A percentile compares a stretch with the other conserved stretches of the same genome.
These are phyloP conservation scores for Drosophila kokeensis DNA, from an alignment of 2,888 invertebrate genomes.

Conservation along the genomic window DNA sequence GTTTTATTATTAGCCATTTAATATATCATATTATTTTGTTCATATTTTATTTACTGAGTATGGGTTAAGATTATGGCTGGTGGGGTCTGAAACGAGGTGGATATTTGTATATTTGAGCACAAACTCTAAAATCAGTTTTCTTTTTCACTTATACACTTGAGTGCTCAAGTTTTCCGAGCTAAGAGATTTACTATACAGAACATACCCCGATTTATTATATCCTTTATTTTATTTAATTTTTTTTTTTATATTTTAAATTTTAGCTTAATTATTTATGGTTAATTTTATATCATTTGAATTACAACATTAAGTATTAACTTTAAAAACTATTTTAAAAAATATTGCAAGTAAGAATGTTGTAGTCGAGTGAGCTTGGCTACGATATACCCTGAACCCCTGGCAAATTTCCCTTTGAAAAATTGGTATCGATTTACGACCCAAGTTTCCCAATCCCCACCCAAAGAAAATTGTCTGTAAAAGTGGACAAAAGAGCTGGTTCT, in stretches of 20 bases:
- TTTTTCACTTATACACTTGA: no score
- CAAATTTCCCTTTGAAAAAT: no score
- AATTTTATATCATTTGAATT: not conserved
- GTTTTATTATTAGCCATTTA: not conserved
- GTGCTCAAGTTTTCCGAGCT: no score
- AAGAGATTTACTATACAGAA: not conserved
- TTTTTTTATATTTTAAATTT: not conserved
- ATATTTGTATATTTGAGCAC: not conserved
- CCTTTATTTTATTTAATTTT: no score
- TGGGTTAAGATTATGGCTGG: no score
- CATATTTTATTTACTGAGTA: not conserved
- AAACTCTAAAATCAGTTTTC: not conserved
- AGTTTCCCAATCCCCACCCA: not conserved
- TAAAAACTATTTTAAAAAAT: not conserved
- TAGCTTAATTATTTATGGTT: not conserved
- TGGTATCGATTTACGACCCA: not conserved
- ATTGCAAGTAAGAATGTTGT: not conserved
- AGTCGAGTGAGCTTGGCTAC: not conserved
- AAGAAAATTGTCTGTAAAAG: not conserved
- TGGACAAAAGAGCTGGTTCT: constrained; percentile 2
- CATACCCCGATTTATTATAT: no score
- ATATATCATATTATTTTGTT: not conserved
- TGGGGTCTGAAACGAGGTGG: not conserved
- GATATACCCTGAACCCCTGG: not conserved
- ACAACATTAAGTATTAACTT: not conserved